Conservation (phyloP, 92 coral and sea anemone species). For the Anthopleura xanthogrammica region DNA sequence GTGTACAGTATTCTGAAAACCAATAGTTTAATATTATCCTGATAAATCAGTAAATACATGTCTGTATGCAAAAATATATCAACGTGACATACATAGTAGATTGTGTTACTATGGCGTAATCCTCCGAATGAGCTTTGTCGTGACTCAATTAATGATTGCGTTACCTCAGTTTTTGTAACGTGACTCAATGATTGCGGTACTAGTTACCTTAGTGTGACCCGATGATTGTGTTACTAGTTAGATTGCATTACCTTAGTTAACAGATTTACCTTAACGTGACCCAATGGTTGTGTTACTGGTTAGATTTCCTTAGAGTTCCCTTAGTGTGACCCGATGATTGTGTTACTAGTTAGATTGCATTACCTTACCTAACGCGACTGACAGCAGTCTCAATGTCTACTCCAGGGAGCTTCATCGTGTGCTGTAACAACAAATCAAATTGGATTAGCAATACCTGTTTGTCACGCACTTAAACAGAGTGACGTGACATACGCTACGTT, state of each 20-base stretch:
- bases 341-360: background rate
- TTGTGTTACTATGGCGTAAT: background rate
- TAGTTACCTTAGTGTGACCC: background rate
- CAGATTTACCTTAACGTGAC: background rate
- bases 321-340: background rate
- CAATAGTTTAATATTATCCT: background rate
- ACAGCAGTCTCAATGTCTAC: constrained; percentile 73
- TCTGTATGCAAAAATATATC: no score
- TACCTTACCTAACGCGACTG: constrained; percentile 71
- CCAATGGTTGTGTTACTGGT: background rate
- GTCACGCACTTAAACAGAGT: background rate
- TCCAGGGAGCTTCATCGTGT: constrained; percentile 44
- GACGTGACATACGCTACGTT: background rate
- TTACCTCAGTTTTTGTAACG: background rate
- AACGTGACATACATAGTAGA: background rate
- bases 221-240: background rate
- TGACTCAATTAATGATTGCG: no score
- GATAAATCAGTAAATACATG: no score
- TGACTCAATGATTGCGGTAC: background rate
- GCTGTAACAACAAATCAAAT: constrained; percentile 22
- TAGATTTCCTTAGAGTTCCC: background rate
- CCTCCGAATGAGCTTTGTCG: no score
- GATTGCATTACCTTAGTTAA: background rate
- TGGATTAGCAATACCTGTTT: background rate
- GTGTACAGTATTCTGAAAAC: constrained; percentile 53